These are phyloP conservation scores for Eulacestoma nigropectus DNA, from an alignment of 2,113 vertebrate species.

Conservation along the genomic window DNA sequence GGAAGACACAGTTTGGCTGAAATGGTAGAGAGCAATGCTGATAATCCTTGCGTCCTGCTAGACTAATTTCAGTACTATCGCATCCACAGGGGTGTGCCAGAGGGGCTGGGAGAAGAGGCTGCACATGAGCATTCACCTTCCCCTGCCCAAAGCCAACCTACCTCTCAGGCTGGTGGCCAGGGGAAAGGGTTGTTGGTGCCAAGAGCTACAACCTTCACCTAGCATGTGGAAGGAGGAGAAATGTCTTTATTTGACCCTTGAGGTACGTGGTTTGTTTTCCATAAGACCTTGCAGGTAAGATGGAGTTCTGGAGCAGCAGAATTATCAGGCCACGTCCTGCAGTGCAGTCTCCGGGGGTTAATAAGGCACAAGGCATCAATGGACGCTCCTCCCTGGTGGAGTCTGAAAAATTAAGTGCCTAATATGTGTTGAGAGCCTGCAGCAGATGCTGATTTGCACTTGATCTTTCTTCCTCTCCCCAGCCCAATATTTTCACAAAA, in stretches of 20 bases:
- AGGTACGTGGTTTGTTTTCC: background rate
- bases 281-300: background rate
- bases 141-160: background rate
- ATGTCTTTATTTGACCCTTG: background rate
- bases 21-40: background rate
- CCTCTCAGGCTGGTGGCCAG: background rate
- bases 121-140: accelerated
- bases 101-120: background rate
- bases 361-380: background rate
- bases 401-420: background rate
- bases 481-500: background rate
- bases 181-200: background rate
- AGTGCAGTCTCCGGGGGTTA: background rate
- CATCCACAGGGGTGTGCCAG: background rate
- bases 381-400: background rate
- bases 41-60: background rate
- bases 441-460: background rate
- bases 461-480: background rate
- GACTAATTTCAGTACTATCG: background rate
- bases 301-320: background rate
- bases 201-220: background rate
- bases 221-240: background rate
- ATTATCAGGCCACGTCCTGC: background rate
- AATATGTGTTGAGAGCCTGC: accelerated
- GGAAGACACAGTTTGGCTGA: accelerated